Conservation (phyloP, 1,140 invertebrate species). For the Aethina tumida region DNA sequence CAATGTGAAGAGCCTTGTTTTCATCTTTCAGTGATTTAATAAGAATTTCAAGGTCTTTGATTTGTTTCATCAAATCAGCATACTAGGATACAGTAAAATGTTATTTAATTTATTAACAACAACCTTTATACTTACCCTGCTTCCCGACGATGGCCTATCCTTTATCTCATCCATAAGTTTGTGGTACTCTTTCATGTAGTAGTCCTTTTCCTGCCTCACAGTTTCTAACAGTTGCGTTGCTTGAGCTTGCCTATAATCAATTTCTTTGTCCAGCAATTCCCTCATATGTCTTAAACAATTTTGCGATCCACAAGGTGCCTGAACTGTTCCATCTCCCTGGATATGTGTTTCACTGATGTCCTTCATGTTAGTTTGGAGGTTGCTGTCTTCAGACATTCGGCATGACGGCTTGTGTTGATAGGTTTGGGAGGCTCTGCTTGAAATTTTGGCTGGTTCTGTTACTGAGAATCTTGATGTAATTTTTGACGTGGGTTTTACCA, state of each 20-base stretch:
- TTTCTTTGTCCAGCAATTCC: slow-evolving; percentile 27
- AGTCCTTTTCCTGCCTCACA: slow-evolving; percentile 38
- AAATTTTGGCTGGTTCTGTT: too few relatives aligned
- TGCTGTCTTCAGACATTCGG: too few relatives aligned
- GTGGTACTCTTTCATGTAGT: slow-evolving; percentile 41
- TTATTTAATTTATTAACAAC: slow-evolving; percentile 1
- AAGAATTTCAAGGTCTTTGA: slow-evolving; percentile 34
- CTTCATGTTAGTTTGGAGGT: too few relatives aligned
- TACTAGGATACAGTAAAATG: slow-evolving; percentile 5
- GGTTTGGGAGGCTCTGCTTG: too few relatives aligned
- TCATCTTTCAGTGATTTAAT: slow-evolving; percentile 37
- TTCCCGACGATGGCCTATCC: slow-evolving; percentile 20
- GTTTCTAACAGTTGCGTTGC: slow-evolving; percentile 18
- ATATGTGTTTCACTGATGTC: too few relatives aligned
- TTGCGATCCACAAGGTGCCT: slow-evolving; percentile 16
- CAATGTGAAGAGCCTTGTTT: slow-evolving; percentile 34
- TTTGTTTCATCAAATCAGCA: slow-evolving; percentile 11
- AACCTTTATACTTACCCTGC: slow-evolving; percentile 32
- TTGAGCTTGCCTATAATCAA: slow-evolving; percentile 21
- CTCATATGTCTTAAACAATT: slow-evolving; percentile 23
- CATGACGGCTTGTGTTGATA: too few relatives aligned
- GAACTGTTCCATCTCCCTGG: too few relatives aligned
- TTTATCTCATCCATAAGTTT: slow-evolving; percentile 36
- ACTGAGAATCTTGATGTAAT: too few relatives aligned
- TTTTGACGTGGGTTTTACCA: too few relatives aligned